Evolutionary conservation across 2,113 vertebrate species (phyloP).

Genomic region (Boulengeromyrus knoepffleri): DNA sequence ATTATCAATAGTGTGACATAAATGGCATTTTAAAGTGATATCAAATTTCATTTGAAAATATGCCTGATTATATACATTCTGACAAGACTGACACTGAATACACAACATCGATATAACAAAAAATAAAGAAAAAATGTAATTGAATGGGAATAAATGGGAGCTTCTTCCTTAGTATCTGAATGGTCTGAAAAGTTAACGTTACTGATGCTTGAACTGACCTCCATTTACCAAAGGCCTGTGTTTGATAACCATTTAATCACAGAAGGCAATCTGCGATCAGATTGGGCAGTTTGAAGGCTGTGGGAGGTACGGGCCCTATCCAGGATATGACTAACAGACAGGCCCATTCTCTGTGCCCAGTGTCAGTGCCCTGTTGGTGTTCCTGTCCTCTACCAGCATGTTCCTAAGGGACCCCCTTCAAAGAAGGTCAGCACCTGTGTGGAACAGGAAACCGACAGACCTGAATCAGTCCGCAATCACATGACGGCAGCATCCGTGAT

Average conservation of each 20-base stretch:
- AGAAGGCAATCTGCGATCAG: background rate
- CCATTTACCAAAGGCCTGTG: background rate
- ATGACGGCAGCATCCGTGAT: background rate
- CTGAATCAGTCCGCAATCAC: background rate
- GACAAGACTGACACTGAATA: background rate
- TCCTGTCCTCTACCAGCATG: background rate
- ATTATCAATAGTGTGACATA: background rate
- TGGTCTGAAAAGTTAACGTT: background rate
- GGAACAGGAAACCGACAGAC: background rate
- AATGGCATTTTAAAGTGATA: background rate
- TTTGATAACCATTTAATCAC: conserved; percentile 18
- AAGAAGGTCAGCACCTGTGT: background rate
- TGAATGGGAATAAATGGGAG: background rate
- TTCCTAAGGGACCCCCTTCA: background rate
- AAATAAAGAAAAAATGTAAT: background rate
- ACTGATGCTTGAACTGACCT: conserved; percentile 2
- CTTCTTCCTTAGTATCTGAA: background rate
- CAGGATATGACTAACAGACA: conserved; percentile 6
- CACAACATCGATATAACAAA: background rate
- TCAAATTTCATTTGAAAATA: background rate
- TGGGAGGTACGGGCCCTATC: background rate
- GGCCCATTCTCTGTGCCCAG: background rate
- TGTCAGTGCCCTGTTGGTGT: background rate
- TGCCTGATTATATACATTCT: background rate
- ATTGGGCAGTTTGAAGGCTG: background rate